phyloP scores from a whole-genome alignment of 1,140 invertebrate genomes.

The Triops cancriformis region DNA sequence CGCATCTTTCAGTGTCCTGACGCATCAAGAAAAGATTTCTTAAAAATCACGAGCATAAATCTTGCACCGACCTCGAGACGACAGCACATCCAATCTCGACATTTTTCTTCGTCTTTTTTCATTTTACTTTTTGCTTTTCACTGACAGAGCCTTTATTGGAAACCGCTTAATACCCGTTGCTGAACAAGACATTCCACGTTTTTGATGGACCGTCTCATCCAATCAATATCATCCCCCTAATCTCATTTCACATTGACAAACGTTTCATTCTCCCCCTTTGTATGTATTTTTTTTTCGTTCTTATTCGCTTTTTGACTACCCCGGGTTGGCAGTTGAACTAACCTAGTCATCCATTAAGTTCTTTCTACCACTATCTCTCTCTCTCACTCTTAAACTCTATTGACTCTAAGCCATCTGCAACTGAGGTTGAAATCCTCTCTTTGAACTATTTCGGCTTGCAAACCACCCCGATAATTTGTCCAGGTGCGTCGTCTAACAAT shows the following conservation, averaged over 20 bases:
- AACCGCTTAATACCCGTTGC: neutral
- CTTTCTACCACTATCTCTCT: neutral
- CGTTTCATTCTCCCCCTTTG: neutral
- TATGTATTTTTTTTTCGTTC: neutral
- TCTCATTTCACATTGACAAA: neutral
- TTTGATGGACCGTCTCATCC: conserved; percentile 3
- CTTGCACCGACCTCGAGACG: no score
- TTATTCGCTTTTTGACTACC: neutral
- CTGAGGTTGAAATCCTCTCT: conserved; percentile 5
- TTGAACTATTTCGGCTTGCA: neutral
- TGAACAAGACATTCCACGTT: neutral
- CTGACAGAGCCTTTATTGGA: neutral
- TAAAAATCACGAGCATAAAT: no score
- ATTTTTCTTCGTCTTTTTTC: neutral
- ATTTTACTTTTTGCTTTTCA: neutral
- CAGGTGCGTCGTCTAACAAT: neutral
- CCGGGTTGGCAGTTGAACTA: neutral
- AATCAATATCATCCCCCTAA: neutral
- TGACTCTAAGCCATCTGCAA: neutral
- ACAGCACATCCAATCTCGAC: neutral
- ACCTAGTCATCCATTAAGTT: neutral
- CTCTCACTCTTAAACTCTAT: neutral
- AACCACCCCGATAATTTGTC: conserved; percentile 1
- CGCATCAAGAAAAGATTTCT: no score
- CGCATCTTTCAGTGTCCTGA: no score